These are phyloP conservation scores for Phasia obesa DNA, from an alignment of 2,888 invertebrate genomes.

Conservation along the genomic window DNA sequence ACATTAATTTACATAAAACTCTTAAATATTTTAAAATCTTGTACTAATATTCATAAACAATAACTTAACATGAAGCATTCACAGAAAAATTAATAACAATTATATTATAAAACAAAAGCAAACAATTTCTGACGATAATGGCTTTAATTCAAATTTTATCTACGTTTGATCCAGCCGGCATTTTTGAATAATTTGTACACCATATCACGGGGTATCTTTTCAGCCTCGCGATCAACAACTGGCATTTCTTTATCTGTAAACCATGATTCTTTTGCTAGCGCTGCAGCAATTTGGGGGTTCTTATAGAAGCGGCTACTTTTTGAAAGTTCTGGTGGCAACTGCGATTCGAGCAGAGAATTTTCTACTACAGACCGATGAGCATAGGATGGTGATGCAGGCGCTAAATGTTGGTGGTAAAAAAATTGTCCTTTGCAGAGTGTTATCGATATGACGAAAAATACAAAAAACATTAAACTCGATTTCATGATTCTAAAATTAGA, in stretches of 20 bases:
- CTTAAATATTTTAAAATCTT: no score
- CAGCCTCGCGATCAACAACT: conserved; percentile 90
- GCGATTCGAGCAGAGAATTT: conserved; percentile 88
- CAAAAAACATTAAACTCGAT: conserved; percentile 10
- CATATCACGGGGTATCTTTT: conserved; percentile 90
- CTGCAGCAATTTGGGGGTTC: conserved; percentile 88
- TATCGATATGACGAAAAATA: conserved; percentile 51
- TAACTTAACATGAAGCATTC: no score
- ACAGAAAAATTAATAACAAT: not conserved
- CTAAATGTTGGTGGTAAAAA: conserved; percentile 75
- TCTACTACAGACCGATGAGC: conserved; percentile 89
- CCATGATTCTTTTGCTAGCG: conserved; percentile 91
- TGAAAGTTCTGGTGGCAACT: conserved; percentile 87
- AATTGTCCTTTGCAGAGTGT: conserved; percentile 75
- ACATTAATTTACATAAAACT: no score
- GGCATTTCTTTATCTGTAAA: conserved; percentile 90
- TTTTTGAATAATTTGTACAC: conserved; percentile 89
- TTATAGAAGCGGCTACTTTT: conserved; percentile 87
- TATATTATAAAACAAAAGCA: not conserved
- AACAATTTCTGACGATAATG: not conserved
- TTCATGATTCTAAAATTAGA: conserved; percentile 60
- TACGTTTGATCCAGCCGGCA: conserved; percentile 84
- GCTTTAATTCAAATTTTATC: conserved; percentile 67
- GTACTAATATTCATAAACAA: no score
- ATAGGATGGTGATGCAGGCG: conserved; percentile 72